Conservation (phyloP, 1,140 invertebrate species). For the Drosophila eugracilis region DNA sequence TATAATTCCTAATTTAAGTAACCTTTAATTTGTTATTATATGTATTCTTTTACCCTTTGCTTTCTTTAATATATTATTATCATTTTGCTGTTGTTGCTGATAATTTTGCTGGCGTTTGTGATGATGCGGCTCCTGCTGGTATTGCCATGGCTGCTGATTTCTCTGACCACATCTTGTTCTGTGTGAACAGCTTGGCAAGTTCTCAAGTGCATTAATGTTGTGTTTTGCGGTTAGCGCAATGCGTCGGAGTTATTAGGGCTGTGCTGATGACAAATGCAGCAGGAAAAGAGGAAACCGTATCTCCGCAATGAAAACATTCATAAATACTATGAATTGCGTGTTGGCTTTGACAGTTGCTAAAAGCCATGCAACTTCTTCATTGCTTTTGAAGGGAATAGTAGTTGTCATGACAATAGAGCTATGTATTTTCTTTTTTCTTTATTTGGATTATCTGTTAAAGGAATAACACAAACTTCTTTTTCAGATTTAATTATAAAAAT, state of each 20-base stretch:
- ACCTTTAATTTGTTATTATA: too few species aligned
- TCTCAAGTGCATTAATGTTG: slow-evolving; percentile 50
- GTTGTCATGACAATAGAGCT: neutral
- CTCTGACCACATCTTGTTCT: slow-evolving; percentile 36
- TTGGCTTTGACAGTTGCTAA: slow-evolving; percentile 7
- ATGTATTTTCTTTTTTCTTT: too few species aligned
- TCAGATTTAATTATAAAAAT: too few species aligned
- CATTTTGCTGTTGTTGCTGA: neutral
- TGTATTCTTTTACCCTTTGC: too few species aligned
- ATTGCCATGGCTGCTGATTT: neutral
- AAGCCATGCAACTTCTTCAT: neutral
- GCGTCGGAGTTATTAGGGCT: slow-evolving; percentile 56
- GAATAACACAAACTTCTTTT: too few species aligned
- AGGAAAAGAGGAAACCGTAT: neutral
- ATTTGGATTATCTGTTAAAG: neutral
- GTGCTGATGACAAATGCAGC: slow-evolving; percentile 3
- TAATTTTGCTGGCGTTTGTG: neutral
- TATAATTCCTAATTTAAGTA: too few species aligned
- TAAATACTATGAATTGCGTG: slow-evolving; percentile 8
- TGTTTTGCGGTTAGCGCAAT: slow-evolving; percentile 59
- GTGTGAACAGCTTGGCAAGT: slow-evolving; percentile 28
- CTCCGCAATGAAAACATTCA: neutral
- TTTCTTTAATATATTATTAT: neutral
- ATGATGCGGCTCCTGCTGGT: neutral
- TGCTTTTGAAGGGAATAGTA: neutral